A percentile compares a stretch with the other conserved stretches of the same genome.
These are phyloP conservation scores for Fregetta grallaria DNA, from an alignment of 2,113 vertebrate genomes.

Conservation along the genomic window DNA sequence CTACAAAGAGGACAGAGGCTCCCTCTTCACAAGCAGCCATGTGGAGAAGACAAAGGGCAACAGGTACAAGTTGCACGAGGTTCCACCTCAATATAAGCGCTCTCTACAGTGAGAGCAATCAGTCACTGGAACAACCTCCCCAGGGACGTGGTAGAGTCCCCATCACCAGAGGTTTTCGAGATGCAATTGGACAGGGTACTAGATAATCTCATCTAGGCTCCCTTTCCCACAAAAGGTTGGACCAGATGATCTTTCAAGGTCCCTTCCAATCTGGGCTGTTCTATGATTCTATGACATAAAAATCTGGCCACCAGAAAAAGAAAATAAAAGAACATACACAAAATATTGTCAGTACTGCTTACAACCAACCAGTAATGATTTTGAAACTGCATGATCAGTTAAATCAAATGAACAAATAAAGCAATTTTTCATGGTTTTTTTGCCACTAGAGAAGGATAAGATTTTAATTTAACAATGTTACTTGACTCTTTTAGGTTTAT, in stretches of 20 bases:
- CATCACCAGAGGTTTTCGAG: not conserved
- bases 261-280: not conserved
- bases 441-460: not conserved
- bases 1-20: not conserved
- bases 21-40: not conserved
- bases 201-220: not conserved
- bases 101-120: not conserved
- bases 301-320: not conserved
- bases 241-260: not conserved
- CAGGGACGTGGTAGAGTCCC: not conserved
- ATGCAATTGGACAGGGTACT: not conserved
- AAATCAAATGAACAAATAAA: not conserved
- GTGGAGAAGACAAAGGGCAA: not conserved
- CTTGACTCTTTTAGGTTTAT: not conserved
- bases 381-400: not conserved
- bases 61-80: not conserved
- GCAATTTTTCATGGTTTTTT: not conserved
- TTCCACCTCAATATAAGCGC: not conserved
- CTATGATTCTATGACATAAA: not conserved
- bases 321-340: not conserved
- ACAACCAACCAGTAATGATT: not conserved
- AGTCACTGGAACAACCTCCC: not conserved
- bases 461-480: not conserved
- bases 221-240: not conserved
- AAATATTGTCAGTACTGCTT: not conserved